These are phyloP conservation scores for Charadrius vociferus DNA, from an alignment of 2,113 vertebrate species.

Conservation along the genomic window DNA sequence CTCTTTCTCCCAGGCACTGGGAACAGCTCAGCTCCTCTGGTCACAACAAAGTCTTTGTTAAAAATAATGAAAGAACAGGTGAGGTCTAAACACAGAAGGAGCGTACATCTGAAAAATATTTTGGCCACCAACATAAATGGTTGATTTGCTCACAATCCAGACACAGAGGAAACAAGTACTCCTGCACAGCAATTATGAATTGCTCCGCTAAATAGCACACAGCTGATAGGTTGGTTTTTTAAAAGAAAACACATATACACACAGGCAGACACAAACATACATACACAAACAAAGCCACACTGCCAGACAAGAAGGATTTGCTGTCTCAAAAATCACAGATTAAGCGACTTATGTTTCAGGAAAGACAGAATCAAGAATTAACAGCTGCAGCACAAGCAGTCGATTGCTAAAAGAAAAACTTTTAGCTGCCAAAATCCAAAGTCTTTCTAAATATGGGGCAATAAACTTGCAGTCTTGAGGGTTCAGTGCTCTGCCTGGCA, in stretches of 20 bases:
- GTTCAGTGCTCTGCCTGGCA: background rate
- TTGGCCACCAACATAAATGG: background rate
- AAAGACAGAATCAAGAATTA: background rate
- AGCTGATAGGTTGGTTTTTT: background rate
- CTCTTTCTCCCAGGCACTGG: background rate
- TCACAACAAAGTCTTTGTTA: background rate
- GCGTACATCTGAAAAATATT: background rate
- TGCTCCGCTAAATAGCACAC: background rate
- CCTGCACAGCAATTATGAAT: background rate
- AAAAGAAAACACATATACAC: background rate
- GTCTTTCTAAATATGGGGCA: background rate
- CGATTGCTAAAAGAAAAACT: background rate
- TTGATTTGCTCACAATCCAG: slow-evolving; percentile 10
- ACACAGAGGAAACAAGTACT: background rate
- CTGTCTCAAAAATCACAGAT: background rate
- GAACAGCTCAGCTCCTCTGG: background rate
- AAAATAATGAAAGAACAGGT: slow-evolving; percentile 31
- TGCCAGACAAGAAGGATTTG: background rate
- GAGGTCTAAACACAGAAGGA: slow-evolving; percentile 26
- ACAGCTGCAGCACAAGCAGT: background rate
- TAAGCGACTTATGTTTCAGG: background rate
- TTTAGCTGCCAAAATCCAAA: background rate
- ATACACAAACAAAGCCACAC: background rate
- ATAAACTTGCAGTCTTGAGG: background rate
- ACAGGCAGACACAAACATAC: background rate